These are phyloP conservation scores for Hirtodrosophila trivittata DNA, from an alignment of 2,888 invertebrate species.

Conservation along the genomic window DNA sequence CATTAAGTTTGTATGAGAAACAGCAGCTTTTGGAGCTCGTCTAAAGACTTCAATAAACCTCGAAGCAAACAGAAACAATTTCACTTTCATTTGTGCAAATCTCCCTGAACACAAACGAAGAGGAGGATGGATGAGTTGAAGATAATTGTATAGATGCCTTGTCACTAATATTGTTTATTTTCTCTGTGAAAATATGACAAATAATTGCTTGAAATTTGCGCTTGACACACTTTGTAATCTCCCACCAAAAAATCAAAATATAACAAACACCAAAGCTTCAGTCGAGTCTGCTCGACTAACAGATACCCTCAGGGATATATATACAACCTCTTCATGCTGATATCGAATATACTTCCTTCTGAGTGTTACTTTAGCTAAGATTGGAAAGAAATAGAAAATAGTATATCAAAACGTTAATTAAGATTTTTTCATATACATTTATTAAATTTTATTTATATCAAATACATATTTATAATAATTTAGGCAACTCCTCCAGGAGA, in stretches of 20 bases:
- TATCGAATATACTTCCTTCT: too few species aligned
- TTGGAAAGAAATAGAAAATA: too few species aligned
- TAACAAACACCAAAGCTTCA: conserved; percentile 53
- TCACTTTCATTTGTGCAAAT: conserved; percentile 75
- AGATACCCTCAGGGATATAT: too few species aligned
- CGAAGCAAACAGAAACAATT: conserved; percentile 26
- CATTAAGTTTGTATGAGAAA: conserved; percentile 45
- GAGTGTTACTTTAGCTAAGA: too few species aligned
- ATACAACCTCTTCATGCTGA: too few species aligned
- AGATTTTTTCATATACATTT: too few species aligned
- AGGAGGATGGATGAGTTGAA: neutral
- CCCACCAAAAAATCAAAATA: conserved; percentile 33
- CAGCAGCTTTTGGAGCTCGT: conserved; percentile 19
- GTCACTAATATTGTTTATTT: conserved; percentile 75
- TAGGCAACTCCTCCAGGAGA: too few species aligned
- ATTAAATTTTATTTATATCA: too few species aligned
- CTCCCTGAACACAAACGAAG: too few species aligned
- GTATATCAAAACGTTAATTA: too few species aligned
- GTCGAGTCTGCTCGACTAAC: too few species aligned
- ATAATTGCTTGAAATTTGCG: conserved; percentile 70
- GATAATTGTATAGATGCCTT: conserved; percentile 40
- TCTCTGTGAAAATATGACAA: conserved; percentile 74
- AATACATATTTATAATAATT: too few species aligned
- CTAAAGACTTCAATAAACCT: conserved; percentile 16
- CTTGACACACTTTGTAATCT: conserved; percentile 72